These are phyloP conservation scores for Melanostigma gelatinosum DNA, from an alignment of 2,113 vertebrate genomes.

Conservation along the genomic window DNA sequence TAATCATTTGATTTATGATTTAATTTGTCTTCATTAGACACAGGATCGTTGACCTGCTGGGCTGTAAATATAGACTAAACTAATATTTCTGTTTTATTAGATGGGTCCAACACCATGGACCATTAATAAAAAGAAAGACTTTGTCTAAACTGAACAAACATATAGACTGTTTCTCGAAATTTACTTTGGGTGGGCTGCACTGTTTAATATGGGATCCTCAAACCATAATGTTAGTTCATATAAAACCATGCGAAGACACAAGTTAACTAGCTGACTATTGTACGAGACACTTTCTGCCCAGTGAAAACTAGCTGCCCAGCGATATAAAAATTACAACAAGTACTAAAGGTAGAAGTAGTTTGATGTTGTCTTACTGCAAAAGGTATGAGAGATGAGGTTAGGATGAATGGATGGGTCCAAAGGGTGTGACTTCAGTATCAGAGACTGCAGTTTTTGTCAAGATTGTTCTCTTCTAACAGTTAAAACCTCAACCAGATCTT, in stretches of 20 bases:
- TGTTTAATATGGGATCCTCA: neutral
- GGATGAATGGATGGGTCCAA: neutral
- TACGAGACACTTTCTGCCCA: no score
- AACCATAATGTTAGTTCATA: neutral
- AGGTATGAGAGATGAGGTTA: neutral
- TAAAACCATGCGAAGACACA: neutral
- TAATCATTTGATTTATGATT: conserved; percentile 36
- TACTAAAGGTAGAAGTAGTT: neutral
- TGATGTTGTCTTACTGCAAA: neutral
- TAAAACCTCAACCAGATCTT: neutral
- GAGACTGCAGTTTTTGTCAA: neutral
- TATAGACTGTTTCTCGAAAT: neutral
- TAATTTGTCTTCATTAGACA: conserved; percentile 9
- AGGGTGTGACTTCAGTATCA: neutral
- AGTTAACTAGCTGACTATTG: neutral
- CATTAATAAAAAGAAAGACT: neutral
- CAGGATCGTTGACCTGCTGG: neutral
- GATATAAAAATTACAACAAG: neutral
- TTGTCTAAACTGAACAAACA: neutral
- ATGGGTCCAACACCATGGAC: neutral
- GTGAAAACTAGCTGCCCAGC: no score
- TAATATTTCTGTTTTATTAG: neutral
- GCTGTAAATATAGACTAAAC: neutral
- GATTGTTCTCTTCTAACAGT: neutral
- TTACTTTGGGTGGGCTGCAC: neutral